Evolutionary conservation across 2,113 vertebrate genomes (phyloP).

Genomic region (Pterophyllum scalare): DNA sequence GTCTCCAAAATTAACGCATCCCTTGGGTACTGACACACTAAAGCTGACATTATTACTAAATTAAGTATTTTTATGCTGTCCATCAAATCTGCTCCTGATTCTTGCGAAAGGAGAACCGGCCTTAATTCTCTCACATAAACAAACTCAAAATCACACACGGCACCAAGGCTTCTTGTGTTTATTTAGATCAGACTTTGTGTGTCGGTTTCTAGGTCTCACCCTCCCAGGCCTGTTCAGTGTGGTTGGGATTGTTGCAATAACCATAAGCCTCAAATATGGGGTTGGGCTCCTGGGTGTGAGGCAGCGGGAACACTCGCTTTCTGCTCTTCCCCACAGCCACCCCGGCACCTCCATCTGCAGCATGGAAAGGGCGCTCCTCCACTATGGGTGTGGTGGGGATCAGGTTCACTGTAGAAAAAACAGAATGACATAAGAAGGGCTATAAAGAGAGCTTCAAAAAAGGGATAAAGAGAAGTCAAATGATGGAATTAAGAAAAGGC

Average conservation of each 20-base stretch:
- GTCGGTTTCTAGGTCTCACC: conserved; percentile 78
- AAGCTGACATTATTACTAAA: conserved; percentile 39
- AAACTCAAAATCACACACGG: not conserved
- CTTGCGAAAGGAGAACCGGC: not conserved
- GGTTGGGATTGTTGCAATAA: conserved; percentile 92
- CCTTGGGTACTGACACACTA: conserved; percentile 34
- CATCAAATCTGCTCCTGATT: conserved; percentile 4
- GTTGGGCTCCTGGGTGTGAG: conserved; percentile 84
- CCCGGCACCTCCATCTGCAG: conserved; percentile 16
- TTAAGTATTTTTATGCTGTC: conserved; percentile 39
- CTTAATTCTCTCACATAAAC: not conserved
- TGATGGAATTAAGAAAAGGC: not conserved
- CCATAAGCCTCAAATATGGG: conserved; percentile 87
- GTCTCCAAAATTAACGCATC: conserved; percentile 31
- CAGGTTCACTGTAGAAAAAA: conserved; percentile 84
- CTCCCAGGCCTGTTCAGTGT: conserved; percentile 91
- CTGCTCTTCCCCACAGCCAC: conserved; percentile 84
- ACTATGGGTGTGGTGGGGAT: conserved; percentile 83
- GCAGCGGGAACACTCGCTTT: conserved; percentile 89
- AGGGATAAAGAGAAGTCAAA: not conserved
- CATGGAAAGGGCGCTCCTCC: conserved; percentile 73
- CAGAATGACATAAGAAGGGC: not conserved
- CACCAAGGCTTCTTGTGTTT: not conserved
- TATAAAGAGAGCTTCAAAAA: not conserved
- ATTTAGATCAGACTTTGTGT: not conserved